Percentiles rank a stretch among this genome's conserved stretches.
Conservation (phyloP, 2,888 invertebrate genomes). For the Sarcophaga rosellei region DNA sequence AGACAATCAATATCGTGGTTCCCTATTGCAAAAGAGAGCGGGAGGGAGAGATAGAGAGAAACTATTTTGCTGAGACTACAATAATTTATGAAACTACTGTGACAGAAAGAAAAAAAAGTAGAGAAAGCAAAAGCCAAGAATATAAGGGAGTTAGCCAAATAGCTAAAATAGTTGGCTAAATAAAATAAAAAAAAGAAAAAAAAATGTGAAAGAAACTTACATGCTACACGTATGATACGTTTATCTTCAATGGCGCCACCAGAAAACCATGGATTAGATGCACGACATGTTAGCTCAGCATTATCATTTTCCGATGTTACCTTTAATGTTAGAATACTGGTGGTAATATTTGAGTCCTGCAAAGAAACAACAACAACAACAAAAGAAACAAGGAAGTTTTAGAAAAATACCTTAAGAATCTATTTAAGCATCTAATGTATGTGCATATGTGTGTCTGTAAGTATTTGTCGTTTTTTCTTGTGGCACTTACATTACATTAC, state of each 20-base stretch:
- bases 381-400: not conserved
- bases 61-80: constrained; percentile 41
- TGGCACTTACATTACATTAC: no score
- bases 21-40: not conserved
- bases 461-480: no score
- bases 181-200: not conserved
- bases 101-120: not conserved
- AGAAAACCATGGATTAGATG: constrained; percentile 93
- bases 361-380: constrained; percentile 30
- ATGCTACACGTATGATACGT: constrained; percentile 89
- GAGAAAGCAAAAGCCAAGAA: not conserved
- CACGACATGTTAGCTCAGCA: constrained; percentile 90
- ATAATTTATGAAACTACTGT: constrained; percentile 14
- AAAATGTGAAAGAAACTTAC: constrained; percentile 84
- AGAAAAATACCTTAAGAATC: not conserved
- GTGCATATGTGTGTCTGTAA: no score
- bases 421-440: no score
- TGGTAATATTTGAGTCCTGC: constrained; percentile 84
- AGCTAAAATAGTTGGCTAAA: not conserved
- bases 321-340: constrained; percentile 88
- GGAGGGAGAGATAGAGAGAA: not conserved
- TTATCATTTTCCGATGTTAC: constrained; percentile 91
- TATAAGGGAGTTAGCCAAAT: constrained; percentile 5
- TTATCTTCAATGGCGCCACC: constrained; percentile 90
- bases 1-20: constrained; percentile 29